phyloP scores from a whole-genome alignment of 2,797 vertebrate species.

The Naso thynnoides region DNA sequence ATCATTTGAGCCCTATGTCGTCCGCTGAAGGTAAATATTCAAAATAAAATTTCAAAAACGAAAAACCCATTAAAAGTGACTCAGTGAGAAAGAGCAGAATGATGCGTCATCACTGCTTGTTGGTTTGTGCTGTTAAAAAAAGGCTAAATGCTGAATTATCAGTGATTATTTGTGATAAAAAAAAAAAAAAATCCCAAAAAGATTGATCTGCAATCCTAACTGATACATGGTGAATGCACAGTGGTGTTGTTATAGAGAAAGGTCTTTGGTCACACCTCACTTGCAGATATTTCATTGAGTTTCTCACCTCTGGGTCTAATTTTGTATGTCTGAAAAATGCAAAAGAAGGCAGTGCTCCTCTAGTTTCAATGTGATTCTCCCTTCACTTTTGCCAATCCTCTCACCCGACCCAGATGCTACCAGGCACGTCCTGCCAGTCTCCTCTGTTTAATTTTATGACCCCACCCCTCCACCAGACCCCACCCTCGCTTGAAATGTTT shows the following conservation, averaged over 20 bases:
- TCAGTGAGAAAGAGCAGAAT: slow-evolving; percentile 38
- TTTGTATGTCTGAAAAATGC: slow-evolving; percentile 79
- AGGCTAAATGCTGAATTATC: slow-evolving; percentile 54
- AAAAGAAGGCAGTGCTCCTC: slow-evolving; percentile 80
- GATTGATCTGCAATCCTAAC: slow-evolving; percentile 63
- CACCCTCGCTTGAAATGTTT: slow-evolving; percentile 85
- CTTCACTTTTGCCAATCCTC: slow-evolving; percentile 61
- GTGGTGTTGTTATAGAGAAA: slow-evolving; percentile 61
- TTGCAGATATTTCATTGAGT: slow-evolving; percentile 65
- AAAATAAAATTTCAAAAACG: slow-evolving; percentile 38
- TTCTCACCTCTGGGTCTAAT: slow-evolving; percentile 75
- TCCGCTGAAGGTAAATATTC: slow-evolving; percentile 50
- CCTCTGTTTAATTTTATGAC: slow-evolving; percentile 81
- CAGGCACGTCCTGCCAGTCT: slow-evolving; percentile 62
- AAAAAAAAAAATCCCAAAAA: slow-evolving; percentile 9
- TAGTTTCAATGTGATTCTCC: slow-evolving; percentile 81
- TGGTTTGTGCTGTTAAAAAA: slow-evolving; percentile 41
- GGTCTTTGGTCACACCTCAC: slow-evolving; percentile 71
- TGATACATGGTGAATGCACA: slow-evolving; percentile 72
- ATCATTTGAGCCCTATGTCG: slow-evolving; percentile 48
- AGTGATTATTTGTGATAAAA: slow-evolving; percentile 29
- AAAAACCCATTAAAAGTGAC: slow-evolving; percentile 37
- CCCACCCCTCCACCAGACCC: slow-evolving; percentile 55
- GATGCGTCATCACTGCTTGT: slow-evolving; percentile 41
- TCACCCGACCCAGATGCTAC: slow-evolving; percentile 56